Evolutionary conservation across 2,888 invertebrate genomes (phyloP).

Genomic region (Carabus problematicus): DNA sequence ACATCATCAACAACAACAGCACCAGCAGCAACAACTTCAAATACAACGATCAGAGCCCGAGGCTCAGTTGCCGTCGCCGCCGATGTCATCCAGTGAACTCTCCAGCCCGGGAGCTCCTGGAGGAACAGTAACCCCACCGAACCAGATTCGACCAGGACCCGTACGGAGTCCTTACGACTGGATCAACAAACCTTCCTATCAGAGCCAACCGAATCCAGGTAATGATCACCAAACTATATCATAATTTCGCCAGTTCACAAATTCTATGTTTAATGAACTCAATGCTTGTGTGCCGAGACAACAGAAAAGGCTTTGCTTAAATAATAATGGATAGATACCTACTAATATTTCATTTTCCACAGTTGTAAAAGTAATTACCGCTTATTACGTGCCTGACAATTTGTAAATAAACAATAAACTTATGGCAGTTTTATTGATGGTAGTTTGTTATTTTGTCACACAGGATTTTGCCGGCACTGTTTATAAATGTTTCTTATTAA

Average conservation of each 20-base stretch:
- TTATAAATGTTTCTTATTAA: neutral
- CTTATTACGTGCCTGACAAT: conserved; percentile 11
- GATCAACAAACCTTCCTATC: conserved; percentile 91
- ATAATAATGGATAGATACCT: conserved; percentile 3
- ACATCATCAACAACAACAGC: conserved; percentile 50
- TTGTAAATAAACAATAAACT: conserved; percentile 35
- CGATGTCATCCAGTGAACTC: conserved; percentile 68
- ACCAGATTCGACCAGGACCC: conserved; percentile 69
- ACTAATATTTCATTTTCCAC: conserved; percentile 20
- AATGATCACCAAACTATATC: conserved; percentile 50
- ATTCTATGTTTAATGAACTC: neutral
- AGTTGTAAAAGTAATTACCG: conserved; percentile 14
- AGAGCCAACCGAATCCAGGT: conserved; percentile 87
- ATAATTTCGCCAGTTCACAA: neutral
- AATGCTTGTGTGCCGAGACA: neutral
- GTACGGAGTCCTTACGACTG: conserved; percentile 86
- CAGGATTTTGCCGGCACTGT: neutral
- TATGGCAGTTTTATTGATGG: conserved; percentile 22
- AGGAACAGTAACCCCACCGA: conserved; percentile 55
- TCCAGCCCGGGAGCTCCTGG: conserved; percentile 64
- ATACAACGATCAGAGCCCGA: conserved; percentile 52
- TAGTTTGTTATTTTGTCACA: neutral
- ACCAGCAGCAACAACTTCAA: conserved; percentile 43
- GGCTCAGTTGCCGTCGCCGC: conserved; percentile 63
- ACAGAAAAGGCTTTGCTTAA: neutral